Evolutionary conservation across 2,797 vertebrate genomes (phyloP).

Genomic region (Pangasius sanitwongsei): DNA sequence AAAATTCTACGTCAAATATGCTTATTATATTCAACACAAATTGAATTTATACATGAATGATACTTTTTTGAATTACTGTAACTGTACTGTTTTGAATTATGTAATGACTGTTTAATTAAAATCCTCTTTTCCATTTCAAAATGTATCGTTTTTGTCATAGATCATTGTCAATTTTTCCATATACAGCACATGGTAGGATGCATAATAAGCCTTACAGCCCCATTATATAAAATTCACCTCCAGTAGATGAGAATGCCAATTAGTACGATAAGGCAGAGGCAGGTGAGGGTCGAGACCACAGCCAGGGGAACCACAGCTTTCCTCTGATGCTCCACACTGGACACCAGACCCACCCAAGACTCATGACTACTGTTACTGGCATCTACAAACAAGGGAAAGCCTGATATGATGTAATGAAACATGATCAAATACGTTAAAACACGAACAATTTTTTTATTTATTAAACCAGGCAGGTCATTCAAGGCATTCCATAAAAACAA

Average conservation of each 20-base stretch:
- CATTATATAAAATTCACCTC: conserved; percentile 81
- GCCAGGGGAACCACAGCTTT: conserved; percentile 90
- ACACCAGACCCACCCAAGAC: conserved; percentile 86
- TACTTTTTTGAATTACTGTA: neutral
- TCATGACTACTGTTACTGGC: conserved; percentile 98
- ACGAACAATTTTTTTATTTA: neutral
- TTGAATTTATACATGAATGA: neutral
- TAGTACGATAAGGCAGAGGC: conserved; percentile 89
- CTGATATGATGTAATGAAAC: neutral
- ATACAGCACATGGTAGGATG: neutral
- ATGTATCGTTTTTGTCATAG: neutral
- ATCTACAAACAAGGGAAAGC: conserved; percentile 80
- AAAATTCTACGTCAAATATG: neutral
- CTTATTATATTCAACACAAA: neutral
- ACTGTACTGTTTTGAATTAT: too few species aligned
- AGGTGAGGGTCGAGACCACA: conserved; percentile 92
- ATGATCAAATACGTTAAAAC: neutral
- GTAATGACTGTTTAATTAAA: neutral
- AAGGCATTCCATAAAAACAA: neutral
- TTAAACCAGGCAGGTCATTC: neutral
- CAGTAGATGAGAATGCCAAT: conserved; percentile 95
- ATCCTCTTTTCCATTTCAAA: neutral
- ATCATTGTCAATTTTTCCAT: neutral
- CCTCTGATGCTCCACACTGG: conserved; percentile 81
- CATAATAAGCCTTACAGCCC: neutral